Percentiles rank a stretch among this genome's conserved stretches.
These are phyloP conservation scores for Adrianichthys oophorus DNA, from an alignment of 2,797 vertebrate genomes.

Conservation along the genomic window DNA sequence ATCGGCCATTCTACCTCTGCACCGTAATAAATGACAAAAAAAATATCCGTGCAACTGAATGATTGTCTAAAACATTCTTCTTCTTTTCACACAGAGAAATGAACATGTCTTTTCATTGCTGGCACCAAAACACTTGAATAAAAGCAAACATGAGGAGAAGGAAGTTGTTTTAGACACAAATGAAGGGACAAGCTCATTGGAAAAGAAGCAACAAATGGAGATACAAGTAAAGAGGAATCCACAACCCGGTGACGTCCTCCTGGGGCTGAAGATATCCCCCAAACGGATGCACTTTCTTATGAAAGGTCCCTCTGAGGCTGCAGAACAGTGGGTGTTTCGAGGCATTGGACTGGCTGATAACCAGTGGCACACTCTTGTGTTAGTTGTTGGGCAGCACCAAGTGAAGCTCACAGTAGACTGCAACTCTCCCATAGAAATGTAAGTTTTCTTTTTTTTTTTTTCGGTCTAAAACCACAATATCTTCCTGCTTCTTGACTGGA, in stretches of 20 bases:
- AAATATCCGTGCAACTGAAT: not conserved
- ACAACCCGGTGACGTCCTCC: conserved; percentile 62
- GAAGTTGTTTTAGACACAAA: conserved; percentile 17
- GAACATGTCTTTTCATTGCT: conserved; percentile 88
- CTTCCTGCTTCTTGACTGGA: conserved; percentile 47
- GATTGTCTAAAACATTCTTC: not conserved
- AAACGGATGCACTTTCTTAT: conserved; percentile 85
- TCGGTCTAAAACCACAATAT: conserved; percentile 23
- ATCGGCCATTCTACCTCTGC: too few species aligned
- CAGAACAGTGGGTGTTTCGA: conserved; percentile 80
- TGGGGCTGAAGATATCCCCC: conserved; percentile 82
- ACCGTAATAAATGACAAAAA: too few species aligned
- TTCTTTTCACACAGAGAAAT: conserved; percentile 77
- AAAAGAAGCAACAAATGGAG: conserved; percentile 12
- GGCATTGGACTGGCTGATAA: conserved; percentile 74
- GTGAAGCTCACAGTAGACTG: conserved; percentile 88
- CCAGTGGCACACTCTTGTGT: conserved; percentile 88
- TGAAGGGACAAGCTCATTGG: not conserved
- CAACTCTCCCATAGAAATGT: conserved; percentile 82
- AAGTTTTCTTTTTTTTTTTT: conserved; percentile 52
- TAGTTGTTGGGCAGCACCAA: conserved; percentile 76
- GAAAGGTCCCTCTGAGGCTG: conserved; percentile 70
- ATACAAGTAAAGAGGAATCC: conserved; percentile 6
- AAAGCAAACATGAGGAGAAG: conserved; percentile 1
- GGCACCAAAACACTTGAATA: conserved; percentile 60